Base-by-base conservation (phyloP, 2,888 invertebrate genomes). In the Hesperia comma region DNA sequence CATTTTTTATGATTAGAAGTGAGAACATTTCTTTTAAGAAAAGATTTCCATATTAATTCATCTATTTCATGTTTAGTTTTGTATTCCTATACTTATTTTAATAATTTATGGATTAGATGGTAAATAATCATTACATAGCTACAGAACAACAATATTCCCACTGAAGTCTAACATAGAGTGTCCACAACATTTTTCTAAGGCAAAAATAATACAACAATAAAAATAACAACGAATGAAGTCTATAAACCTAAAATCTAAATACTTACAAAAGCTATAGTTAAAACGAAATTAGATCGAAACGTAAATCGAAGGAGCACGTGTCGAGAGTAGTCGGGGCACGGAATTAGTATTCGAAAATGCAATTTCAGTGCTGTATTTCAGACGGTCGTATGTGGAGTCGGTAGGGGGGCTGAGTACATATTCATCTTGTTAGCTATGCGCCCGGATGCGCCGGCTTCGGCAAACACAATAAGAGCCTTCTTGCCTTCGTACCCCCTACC, bases 401-500 rank as follows among this genome's bases (percentile, higher is more conserved):
- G 43, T 17, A 8, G 80, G 87, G 88, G 87, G 86, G 86, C 79
- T 77, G 79, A 81, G 84, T 87, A 91, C 90, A 90, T 90, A 92
- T 92, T 89, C 92, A 91, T 92, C 92, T 92, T 90, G 91, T 92
- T 92, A 92, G 88, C 85, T 91, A 92, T 92, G 92, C 92, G 89
- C 86, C 88, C 88, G 91, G 92, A 92, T 92, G 92, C 91, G 92
- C 92, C 82, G 81, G 90, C 92, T 90, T 88, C 89, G 81, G 88
- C 92, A 92, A 92, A 92, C 92, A 92, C 92, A 92, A 92, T 92
- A 92, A 92, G 91, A 91, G 85, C 88, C 86, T 57, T 63, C 86
- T 58, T 64, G 57, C 57, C 64, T 87, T 85, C 86, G 79, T 82
- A 73, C 77, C 75, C 73, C 74, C 71, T 72, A 72, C 74, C 76